phyloP scores from a whole-genome alignment of 1,140 invertebrate genomes.

The Galendromus occidentalis region DNA sequence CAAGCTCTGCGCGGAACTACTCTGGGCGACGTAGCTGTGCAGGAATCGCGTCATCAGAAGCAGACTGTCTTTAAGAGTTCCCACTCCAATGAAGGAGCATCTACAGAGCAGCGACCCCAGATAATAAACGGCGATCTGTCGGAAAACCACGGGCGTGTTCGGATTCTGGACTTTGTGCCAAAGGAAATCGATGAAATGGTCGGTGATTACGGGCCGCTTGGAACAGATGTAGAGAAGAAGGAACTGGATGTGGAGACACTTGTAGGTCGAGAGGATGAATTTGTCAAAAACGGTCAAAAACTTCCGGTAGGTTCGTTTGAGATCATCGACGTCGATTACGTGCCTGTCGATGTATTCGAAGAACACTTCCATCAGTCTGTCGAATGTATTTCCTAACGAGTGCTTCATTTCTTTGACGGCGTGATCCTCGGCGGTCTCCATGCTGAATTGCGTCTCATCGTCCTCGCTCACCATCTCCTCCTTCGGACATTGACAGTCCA shows the following conservation, averaged over 20 bases:
- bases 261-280: conserved; percentile 48
- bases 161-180: conserved; percentile 52
- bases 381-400: neutral
- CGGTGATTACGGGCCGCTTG: conserved; percentile 38
- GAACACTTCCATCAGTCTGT: neutral
- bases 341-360: conserved; percentile 3
- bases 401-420: neutral
- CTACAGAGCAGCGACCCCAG: conserved; percentile 51
- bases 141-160: conserved; percentile 39
- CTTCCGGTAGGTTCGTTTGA: conserved; percentile 31
- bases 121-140: conserved; percentile 48
- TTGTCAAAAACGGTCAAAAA: conserved; percentile 44
- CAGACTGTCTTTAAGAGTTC: conserved; percentile 40
- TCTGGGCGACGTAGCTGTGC: conserved; percentile 43
- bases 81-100: conserved; percentile 41
- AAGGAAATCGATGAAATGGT: conserved; percentile 46
- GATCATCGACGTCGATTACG: conserved; percentile 24
- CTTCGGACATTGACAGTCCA: neutral
- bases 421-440: neutral
- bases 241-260: conserved; percentile 53
- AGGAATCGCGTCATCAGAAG: conserved; percentile 47
- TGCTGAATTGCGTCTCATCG: neutral
- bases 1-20: conserved; percentile 32
- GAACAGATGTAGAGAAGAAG: conserved; percentile 52
- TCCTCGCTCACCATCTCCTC: neutral